phyloP scores from a whole-genome alignment of 2,888 invertebrate species.

The Deilephila porcellus region DNA sequence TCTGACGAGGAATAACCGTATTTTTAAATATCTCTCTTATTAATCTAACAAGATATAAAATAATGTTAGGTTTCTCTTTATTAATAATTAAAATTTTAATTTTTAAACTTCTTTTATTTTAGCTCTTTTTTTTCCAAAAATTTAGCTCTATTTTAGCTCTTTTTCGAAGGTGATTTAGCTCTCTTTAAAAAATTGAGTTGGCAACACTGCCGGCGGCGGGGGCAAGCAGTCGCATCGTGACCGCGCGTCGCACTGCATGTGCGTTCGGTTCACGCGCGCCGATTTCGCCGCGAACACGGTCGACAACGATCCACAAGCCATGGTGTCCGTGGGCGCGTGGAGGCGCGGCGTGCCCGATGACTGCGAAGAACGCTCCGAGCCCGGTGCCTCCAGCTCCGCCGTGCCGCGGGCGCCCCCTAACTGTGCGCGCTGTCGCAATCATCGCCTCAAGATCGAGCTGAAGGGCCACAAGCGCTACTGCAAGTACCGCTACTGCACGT shows the following conservation, averaged over 20 bases:
- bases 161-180: too few species aligned
- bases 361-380: constrained; percentile 79
- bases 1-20: too few species aligned
- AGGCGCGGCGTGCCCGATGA: constrained; percentile 79
- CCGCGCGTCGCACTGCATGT: constrained; percentile 68
- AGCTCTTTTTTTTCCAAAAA: too few species aligned
- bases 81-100: too few species aligned
- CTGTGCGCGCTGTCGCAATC: constrained; percentile 96
- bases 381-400: constrained; percentile 82
- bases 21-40: too few species aligned
- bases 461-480: constrained; percentile 98
- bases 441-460: constrained; percentile 93
- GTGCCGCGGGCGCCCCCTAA: constrained; percentile 93
- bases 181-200: too few species aligned
- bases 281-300: constrained; percentile 70
- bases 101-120: too few species aligned
- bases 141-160: too few species aligned
- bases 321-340: constrained; percentile 81
- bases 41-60: too few species aligned
- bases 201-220: constrained; percentile 58
- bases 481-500: constrained; percentile 92
- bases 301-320: constrained; percentile 59
- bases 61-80: too few species aligned
- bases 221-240: constrained; percentile 75
- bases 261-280: constrained; percentile 71